Evolutionary conservation across 1,140 invertebrate genomes (phyloP), one percentile per base, ranked within the genome.

Genomic region (Holcopasites calliopsidis): DNA sequence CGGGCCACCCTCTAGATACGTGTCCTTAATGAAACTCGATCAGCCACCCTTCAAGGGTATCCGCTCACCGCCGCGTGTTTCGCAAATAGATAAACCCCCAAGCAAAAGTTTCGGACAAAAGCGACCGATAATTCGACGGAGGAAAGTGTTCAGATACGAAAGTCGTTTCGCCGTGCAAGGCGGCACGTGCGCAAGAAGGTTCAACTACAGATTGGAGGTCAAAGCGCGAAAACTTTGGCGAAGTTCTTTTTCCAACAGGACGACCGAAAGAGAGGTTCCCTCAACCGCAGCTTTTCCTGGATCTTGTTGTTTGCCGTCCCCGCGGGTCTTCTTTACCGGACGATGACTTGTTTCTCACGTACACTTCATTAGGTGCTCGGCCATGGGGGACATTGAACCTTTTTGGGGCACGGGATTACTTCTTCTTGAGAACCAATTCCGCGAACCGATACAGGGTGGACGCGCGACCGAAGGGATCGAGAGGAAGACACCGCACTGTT

Each of bases 361-460:
- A 79, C 82, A 79, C 77, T 83, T 83, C 82, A 83, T 83, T 83
- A 83, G 57, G 11, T 60, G 65, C 62, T 38, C 65, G 61, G 58
- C 80, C 64, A n/a, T 26, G 18, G 52, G 77, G 77, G 77, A 79
- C 80, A 79, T 69, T 44, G 66, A 72, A 72, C 72, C 66, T 79
- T 54, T 76, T 76, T 68, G 40, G 44, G 31, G 57, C 62, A 62
- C 47, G 71, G 83, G 81, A 83, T 83, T 83, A 76, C 82, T 83
- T 79, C 62, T 72, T 76, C 62, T 52, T 71, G 58, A 49, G 68
- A 83, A 83, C 54, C 82, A 79, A 83, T 83, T 83, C 75, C 62
- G 55, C 42, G 40, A 23, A 18, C 38, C 44, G 60, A 54, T 26
- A 38, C 33, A 18, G 47, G 7, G 11, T n/a, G 23, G 23, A 6